Percentiles rank a stretch among this genome's conserved stretches.
Conservation (phyloP, 37 sponge, comb jelly and placozoan species). For the Lycopodina hypogea region DNA sequence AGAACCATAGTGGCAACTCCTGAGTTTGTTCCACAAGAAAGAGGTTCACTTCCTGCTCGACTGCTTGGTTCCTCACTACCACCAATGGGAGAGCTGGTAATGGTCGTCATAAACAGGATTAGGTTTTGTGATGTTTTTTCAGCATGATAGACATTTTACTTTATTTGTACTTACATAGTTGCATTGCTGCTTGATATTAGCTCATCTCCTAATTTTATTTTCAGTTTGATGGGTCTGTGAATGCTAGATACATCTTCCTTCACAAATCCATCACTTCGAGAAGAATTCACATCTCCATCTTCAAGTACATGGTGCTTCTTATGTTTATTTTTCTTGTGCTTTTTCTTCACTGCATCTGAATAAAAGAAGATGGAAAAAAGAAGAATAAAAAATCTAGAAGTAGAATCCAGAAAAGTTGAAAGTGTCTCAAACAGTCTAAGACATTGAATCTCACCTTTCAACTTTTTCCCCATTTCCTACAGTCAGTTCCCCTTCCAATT, state of each 20-base stretch:
- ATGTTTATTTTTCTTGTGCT: conserved; percentile 41
- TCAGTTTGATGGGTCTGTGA: conserved; percentile 45
- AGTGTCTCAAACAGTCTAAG: too few relatives aligned
- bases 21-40: neutral
- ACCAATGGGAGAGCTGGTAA: conserved; percentile 5
- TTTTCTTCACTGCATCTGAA: conserved; percentile 6
- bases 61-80: conserved; percentile 24
- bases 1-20: neutral
- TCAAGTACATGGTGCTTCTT: conserved; percentile 20
- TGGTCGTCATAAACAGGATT: neutral
- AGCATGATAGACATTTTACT: too few relatives aligned
- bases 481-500: too few relatives aligned
- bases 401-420: too few relatives aligned
- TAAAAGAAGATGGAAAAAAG: too few relatives aligned
- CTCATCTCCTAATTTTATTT: conserved; percentile 56
- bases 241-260: neutral
- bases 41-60: conserved; percentile 19
- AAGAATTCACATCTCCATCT: neutral
- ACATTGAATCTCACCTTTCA: too few relatives aligned
- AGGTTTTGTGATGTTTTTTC: neutral
- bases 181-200: conserved; percentile 22
- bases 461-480: too few relatives aligned
- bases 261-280: neutral
- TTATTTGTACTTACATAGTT: neutral
- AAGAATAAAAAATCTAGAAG: too few relatives aligned